These are phyloP conservation scores for Sebastiscus tertius DNA, from an alignment of 2,797 vertebrate species.

Conservation along the genomic window DNA sequence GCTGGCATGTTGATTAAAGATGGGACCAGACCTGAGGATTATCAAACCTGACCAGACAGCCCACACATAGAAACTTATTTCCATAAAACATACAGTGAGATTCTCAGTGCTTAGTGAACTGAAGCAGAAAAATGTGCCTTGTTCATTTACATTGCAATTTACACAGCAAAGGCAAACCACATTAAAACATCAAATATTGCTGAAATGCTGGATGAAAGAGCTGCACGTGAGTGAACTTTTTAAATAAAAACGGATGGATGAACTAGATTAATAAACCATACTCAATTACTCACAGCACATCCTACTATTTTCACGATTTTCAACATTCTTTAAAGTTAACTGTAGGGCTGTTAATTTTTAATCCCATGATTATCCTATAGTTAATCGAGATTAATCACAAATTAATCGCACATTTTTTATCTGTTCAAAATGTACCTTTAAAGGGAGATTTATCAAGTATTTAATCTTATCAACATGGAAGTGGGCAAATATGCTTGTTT, in stretches of 20 bases:
- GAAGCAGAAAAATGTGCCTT: neutral
- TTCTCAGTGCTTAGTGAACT: neutral
- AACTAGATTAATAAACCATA: neutral
- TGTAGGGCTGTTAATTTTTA: no score
- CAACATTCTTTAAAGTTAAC: neutral
- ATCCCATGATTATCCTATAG: no score
- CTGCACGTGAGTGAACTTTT: neutral
- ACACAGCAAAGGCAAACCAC: neutral
- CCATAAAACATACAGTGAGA: neutral
- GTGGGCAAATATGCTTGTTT: no score
- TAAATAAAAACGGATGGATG: neutral
- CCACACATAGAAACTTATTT: neutral
- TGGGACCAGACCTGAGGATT: neutral
- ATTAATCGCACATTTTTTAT: no score
- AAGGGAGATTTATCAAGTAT: no score
- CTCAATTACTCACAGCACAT: neutral
- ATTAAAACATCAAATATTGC: neutral
- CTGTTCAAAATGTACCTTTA: no score
- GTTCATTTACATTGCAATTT: neutral
- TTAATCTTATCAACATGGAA: no score
- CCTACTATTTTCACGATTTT: neutral
- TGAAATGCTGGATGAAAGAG: neutral
- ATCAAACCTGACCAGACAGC: constrained; percentile 1
- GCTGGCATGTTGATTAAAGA: constrained; percentile 29
- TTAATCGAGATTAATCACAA: no score